These are phyloP conservation scores for Corydoras maculifer DNA, from an alignment of 2,113 vertebrate genomes.

Conservation along the genomic window DNA sequence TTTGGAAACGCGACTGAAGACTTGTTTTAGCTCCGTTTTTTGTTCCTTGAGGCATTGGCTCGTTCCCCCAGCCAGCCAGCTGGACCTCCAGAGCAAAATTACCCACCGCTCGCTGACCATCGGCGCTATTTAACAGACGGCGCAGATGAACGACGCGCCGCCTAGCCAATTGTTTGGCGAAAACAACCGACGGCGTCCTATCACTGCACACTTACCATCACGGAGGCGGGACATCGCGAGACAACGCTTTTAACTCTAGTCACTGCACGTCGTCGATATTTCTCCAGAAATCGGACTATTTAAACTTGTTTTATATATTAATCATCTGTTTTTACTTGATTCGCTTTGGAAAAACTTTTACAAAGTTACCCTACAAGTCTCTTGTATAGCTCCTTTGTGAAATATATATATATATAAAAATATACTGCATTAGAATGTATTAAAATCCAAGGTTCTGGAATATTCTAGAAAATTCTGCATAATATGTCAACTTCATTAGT, in stretches of 20 bases:
- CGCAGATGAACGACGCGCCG: conserved; percentile 40
- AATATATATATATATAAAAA: too few relatives aligned
- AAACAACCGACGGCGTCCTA: conserved; percentile 55
- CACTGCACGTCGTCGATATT: conserved; percentile 54
- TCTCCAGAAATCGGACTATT: conserved; percentile 40
- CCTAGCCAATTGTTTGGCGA: conserved; percentile 47
- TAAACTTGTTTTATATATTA: neutral
- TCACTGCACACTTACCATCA: neutral
- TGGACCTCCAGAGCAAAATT: conserved; percentile 56
- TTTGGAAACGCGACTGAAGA: neutral
- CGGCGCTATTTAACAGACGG: conserved; percentile 62
- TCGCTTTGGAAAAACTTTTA: neutral
- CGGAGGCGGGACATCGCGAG: conserved; percentile 31
- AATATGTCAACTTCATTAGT: too few relatives aligned
- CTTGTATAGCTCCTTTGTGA: too few relatives aligned
- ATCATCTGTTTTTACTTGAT: neutral
- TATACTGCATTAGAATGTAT: too few relatives aligned
- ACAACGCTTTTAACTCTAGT: conserved; percentile 20
- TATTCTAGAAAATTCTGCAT: too few relatives aligned
- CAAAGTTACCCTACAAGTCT: neutral
- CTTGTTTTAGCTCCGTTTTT: conserved; percentile 47
- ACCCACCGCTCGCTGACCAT: conserved; percentile 41
- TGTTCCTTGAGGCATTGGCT: conserved; percentile 60
- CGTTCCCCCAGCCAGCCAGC: conserved; percentile 55
- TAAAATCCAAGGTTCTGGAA: too few relatives aligned